These are phyloP conservation scores for Drosophila nikananu DNA, from an alignment of 1,140 invertebrate genomes.

Conservation along the genomic window DNA sequence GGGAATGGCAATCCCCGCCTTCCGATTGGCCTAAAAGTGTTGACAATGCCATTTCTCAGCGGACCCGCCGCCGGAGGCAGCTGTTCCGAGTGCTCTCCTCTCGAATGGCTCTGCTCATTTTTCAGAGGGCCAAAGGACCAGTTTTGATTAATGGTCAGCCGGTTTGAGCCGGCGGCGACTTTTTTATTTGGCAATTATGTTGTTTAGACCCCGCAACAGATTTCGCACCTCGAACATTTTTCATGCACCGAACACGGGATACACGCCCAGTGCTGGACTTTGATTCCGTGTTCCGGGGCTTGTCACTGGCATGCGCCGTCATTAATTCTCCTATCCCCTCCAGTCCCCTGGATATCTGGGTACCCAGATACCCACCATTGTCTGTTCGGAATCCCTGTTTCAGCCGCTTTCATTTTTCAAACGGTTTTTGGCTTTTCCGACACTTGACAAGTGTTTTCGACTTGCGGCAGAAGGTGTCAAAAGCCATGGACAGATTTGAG, in stretches of 20 bases:
- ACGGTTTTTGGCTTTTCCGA: constrained; percentile 66
- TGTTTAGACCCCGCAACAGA: constrained; percentile 74
- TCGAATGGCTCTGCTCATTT: constrained; percentile 40
- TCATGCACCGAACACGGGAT: constrained; percentile 49
- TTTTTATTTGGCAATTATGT: constrained; percentile 84
- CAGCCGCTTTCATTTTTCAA: constrained; percentile 71
- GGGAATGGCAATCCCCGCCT: constrained; percentile 23
- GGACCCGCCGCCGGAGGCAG: constrained; percentile 33
- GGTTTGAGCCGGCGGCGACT: constrained; percentile 69
- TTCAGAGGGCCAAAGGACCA: constrained; percentile 41
- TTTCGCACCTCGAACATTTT: constrained; percentile 81
- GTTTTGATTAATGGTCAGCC: constrained; percentile 78
- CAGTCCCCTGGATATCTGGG: not conserved
- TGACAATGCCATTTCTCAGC: constrained; percentile 67
- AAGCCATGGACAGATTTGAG: constrained; percentile 50
- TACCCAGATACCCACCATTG: constrained; percentile 2
- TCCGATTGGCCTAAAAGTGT: constrained; percentile 78
- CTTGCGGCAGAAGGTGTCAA: constrained; percentile 67
- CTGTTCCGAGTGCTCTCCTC: constrained; percentile 39
- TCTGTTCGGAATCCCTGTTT: constrained; percentile 34
- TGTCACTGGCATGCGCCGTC: constrained; percentile 81
- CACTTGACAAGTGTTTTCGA: constrained; percentile 79
- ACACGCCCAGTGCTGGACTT: constrained; percentile 50
- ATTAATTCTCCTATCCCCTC: constrained; percentile 69
- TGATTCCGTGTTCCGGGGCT: constrained; percentile 82